Evolutionary conservation across 2,113 vertebrate genomes (phyloP), one percentile per base, ranked within the genome.

Genomic region (Cochlearius cochlearius): DNA sequence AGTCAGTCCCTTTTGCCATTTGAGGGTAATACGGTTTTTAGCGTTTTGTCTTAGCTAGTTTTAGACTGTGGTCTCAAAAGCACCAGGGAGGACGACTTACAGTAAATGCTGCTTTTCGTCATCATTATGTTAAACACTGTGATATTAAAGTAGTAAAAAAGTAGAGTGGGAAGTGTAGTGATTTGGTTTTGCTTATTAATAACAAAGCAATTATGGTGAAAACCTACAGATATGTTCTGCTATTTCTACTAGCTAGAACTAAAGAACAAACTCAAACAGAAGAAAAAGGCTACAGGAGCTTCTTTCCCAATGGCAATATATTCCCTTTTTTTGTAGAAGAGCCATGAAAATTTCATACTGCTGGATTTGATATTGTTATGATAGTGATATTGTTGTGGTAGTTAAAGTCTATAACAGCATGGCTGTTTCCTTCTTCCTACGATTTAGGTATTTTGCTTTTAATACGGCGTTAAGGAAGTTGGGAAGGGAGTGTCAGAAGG

Each of bases 51-150:
- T 52, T 68, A 85, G 43, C 15, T 73, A 32, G 55, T 18, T 89
- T 68, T 64, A 78, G 56, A 15, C 30, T 38, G 8, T 55, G 69
- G 22, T 68, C 45, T 87, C 17, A 90, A 56, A 73, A 84, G 34
- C 34, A 60, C 34, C 25, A 68, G 30, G n/a, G n/a, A n/a, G n/a
- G 45, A 25, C 15, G 66, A 19, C n/a, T 79, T 68, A 20, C 3
- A 45, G 63, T 52, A 84, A 75, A 55, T 63, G 29, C 18, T 92
- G 69, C 11, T 69, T 80, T 93, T 92, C 53, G 22, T 73, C 88
- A 60, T 56, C 9, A 4, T 88, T 55, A 29, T 59, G 34, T 67
- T 87, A 67, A 84, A 60, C 62, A 15, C 50, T 43, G 0, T 89
- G 36, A 45, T 53, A 50, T 16, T 81, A n/a, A 59, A 72, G 39